phyloP scores from a whole-genome alignment of 2,888 invertebrate species.

The Boloria selene region DNA sequence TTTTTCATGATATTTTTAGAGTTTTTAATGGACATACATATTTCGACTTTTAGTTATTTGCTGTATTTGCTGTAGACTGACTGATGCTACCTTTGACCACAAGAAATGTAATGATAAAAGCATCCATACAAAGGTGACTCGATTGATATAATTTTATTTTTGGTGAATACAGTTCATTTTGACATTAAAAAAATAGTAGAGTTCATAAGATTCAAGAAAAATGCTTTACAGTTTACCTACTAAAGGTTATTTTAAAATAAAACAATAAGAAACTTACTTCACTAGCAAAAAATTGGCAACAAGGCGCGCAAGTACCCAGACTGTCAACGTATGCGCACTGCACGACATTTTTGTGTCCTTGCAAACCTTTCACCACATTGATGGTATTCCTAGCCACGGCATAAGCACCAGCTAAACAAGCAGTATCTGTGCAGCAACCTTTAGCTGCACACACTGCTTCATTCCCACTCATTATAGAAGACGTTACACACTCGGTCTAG shows the following conservation, averaged over 20 bases:
- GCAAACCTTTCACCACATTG: constrained; percentile 68
- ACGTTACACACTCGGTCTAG: constrained; percentile 70
- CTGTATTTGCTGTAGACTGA: no score
- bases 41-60: no score
- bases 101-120: no score
- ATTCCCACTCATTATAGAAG: constrained; percentile 69
- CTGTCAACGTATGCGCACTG: constrained; percentile 73
- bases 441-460: constrained; percentile 64
- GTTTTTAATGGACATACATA: no score
- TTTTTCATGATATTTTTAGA: no score
- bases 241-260: not conserved
- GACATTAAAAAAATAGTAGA: no score
- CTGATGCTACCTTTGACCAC: no score
- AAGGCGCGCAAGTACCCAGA: constrained; percentile 64
- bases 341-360: constrained; percentile 55
- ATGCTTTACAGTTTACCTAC: no score
- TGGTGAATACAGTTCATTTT: no score
- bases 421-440: constrained; percentile 55
- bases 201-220: no score
- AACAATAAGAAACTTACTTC: constrained; percentile 52
- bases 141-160: no score
- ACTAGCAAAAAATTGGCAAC: constrained; percentile 70
- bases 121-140: no score
- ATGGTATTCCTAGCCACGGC: constrained; percentile 67
- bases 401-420: constrained; percentile 70